Base-by-base conservation (phyloP, 2,888 invertebrate species). In the Allophyes oxyacanthae region DNA sequence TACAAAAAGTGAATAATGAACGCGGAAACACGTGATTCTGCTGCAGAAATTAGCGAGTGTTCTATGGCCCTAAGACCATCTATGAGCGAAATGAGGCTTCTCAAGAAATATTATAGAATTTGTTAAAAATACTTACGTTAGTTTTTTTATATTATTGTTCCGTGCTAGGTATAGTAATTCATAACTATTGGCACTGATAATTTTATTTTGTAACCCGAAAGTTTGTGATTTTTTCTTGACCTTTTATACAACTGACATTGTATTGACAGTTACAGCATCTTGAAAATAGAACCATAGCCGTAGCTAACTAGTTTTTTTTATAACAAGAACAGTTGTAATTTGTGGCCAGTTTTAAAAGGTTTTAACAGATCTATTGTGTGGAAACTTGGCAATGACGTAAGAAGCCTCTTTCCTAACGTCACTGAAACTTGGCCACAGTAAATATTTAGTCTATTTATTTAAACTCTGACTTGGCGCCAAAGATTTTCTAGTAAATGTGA, bases 171-270 rank as follows among this genome's bases (percentile, higher is more conserved):
- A 58, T 70, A 74, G 54, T 65, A 75, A 73, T 75, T 77, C 84
- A 87, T 89, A 68, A 83, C 80, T 84, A 81, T 83, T 75, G 79
- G 78, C 87, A 93, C 92, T 88, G 88, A 90, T 84, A 91, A 90
- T 93, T 93, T 93, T 92, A 93, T 93, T 93, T 92, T 93, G 91
- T 92, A 92, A 93, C 91, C 91, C 88, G 67, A 88, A 87, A 86
- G 72, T 70, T 79, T 74, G 57, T 78, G 25, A 66, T 77, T 78
- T 74, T n/a, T 75, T 75, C 84, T 82, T 83, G 73, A 70, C 63
- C 80, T 79, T 70, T 82, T 83, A 85, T 64, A 74, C 81, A 79
- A 86, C 83, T 89, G 89, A 76, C 91, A 88, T 85, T 71, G 82
- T 49, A 26, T 40, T 72, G 64, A 58, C 63, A 56, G 44, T 48